Evolutionary conservation across 1,140 invertebrate species (phyloP).

Genomic region (Acromyrmex echinatior): DNA sequence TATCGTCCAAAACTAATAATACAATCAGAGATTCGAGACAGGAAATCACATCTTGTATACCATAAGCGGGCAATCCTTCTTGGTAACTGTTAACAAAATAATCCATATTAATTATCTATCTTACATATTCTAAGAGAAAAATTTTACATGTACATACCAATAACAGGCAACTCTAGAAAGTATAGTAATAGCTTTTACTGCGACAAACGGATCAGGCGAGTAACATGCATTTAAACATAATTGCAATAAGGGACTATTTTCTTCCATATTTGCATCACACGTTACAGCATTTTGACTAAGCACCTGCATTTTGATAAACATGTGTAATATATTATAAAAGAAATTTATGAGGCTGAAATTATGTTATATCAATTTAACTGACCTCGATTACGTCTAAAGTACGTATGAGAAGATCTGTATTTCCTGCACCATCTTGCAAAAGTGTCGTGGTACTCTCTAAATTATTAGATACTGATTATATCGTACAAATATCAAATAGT

Average conservation of each 20-base stretch:
- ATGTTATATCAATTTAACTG: conserved; percentile 29
- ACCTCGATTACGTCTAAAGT: conserved; percentile 86
- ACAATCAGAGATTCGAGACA: conserved; percentile 91
- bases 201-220: conserved; percentile 89
- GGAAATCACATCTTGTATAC: conserved; percentile 89
- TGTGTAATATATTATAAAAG: conserved; percentile 14
- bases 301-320: conserved; percentile 75
- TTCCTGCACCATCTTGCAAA: conserved; percentile 82
- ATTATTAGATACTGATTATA: conserved; percentile 63
- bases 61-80: conserved; percentile 89
- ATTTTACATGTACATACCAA: conserved; percentile 84
- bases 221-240: conserved; percentile 87
- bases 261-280: conserved; percentile 84
- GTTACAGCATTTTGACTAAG: conserved; percentile 84
- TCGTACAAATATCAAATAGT: not conserved
- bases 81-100: conserved; percentile 87
- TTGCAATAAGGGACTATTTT: conserved; percentile 82
- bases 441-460: conserved; percentile 83
- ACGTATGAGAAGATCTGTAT: conserved; percentile 82
- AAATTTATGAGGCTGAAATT: conserved; percentile 8
- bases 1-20: conserved; percentile 87
- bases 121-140: not conserved
- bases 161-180: conserved; percentile 90
- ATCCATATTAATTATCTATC: conserved; percentile 10
- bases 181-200: conserved; percentile 90